phyloP scores from a whole-genome alignment of 2,113 vertebrate genomes.

The Neotragus pygmaeus region DNA sequence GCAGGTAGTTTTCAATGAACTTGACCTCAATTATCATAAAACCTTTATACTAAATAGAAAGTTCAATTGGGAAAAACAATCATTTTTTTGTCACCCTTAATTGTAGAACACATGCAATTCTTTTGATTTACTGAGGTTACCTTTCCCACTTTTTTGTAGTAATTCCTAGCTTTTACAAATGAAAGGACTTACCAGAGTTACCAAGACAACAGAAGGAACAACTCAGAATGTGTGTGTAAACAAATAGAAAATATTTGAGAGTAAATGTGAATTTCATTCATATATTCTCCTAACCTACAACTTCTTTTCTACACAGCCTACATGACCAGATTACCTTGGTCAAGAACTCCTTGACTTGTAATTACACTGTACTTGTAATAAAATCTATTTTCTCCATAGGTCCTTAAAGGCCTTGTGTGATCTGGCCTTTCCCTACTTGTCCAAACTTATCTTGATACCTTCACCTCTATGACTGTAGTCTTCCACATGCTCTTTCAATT shows the following conservation, averaged over 20 bases:
- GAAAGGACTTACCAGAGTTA: neutral
- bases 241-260: neutral
- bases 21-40: neutral
- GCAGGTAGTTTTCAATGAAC: neutral
- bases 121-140: neutral
- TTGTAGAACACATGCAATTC: neutral
- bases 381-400: neutral
- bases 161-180: neutral
- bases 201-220: neutral
- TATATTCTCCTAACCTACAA: neutral
- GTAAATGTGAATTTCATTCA: constrained; percentile 13
- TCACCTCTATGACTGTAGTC: neutral
- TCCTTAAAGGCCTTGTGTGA: neutral
- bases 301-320: neutral
- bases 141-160: neutral
- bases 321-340: neutral
- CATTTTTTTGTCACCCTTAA: neutral
- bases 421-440: neutral
- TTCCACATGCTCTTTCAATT: neutral
- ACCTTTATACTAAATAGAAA: neutral
- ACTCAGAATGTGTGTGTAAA: neutral
- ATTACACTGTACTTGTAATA: neutral
- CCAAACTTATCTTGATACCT: neutral
- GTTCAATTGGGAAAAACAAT: neutral
- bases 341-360: constrained; percentile 14